Evolutionary conservation across 2,888 invertebrate species (phyloP).

Genomic region (Physocephala rufipes): DNA sequence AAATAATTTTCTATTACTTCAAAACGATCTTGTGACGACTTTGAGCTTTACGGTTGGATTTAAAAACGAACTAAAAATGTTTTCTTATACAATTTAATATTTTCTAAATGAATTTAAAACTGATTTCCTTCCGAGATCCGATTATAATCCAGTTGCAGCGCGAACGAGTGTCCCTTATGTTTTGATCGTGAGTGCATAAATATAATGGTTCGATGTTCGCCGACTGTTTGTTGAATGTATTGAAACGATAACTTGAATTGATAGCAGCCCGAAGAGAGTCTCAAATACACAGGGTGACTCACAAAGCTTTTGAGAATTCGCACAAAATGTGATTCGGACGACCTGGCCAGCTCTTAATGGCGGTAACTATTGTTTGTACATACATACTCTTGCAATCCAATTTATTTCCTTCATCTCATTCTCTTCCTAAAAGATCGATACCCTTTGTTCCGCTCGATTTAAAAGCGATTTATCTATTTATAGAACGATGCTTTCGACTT

Average conservation of each 20-base stretch:
- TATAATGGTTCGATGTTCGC: slow-evolving; percentile 2
- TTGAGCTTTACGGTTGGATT: slow-evolving; percentile 18
- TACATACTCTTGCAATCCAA: background rate
- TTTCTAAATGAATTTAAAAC: slow-evolving; percentile 8
- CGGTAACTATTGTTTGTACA: too few relatives aligned
- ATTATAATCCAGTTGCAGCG: too few relatives aligned
- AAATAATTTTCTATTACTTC: background rate
- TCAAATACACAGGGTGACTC: slow-evolving; percentile 11
- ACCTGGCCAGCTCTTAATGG: too few relatives aligned
- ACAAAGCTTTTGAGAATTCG: background rate
- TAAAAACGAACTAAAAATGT: background rate
- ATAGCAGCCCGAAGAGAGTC: slow-evolving; percentile 1
- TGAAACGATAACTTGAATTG: slow-evolving; percentile 7
- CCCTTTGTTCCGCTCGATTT: background rate
- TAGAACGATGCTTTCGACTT: background rate
- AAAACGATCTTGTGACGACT: too few relatives aligned
- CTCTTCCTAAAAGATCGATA: too few relatives aligned
- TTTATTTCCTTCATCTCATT: background rate
- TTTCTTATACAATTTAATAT: background rate
- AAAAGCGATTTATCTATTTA: slow-evolving; percentile 7
- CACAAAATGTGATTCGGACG: background rate
- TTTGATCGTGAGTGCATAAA: background rate
- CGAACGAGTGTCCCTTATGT: background rate
- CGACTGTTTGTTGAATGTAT: background rate
- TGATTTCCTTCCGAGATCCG: background rate